Evolutionary conservation across 2,113 vertebrate genomes (phyloP).

Genomic region (Ophiodon elongatus): DNA sequence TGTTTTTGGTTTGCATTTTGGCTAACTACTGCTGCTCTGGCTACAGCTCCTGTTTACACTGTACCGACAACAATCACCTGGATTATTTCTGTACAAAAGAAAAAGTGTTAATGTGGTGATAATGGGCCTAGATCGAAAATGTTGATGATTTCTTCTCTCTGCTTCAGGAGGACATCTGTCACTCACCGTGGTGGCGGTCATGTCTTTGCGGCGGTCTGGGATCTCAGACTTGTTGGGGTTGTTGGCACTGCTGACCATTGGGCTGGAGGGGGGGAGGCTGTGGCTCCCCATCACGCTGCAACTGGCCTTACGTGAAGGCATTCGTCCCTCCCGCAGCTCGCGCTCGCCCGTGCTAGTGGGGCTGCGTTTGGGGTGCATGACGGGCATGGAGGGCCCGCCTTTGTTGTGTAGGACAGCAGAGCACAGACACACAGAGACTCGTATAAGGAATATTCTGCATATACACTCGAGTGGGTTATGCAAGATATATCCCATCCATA

Average conservation of each 20-base stretch:
- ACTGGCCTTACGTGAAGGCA: constrained; percentile 90
- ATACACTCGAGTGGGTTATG: neutral
- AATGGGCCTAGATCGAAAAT: neutral
- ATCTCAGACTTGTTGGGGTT: constrained; percentile 97
- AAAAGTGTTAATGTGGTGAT: neutral
- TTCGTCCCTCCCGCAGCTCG: constrained; percentile 90
- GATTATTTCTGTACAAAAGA: neutral
- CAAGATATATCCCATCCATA: neutral
- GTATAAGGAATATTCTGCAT: constrained; percentile 75
- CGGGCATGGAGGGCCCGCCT: constrained; percentile 92
- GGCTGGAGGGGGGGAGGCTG: constrained; percentile 92
- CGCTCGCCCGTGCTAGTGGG: constrained; percentile 90
- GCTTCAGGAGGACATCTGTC: neutral
- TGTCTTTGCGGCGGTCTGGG: constrained; percentile 93
- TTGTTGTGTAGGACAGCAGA: constrained; percentile 78
- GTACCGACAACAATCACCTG: neutral
- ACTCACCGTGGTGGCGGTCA: constrained; percentile 89
- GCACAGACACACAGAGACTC: constrained; percentile 72
- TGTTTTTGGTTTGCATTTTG: neutral
- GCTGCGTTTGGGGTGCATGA: constrained; percentile 93
- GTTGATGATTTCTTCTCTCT: neutral
- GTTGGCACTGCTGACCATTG: constrained; percentile 96
- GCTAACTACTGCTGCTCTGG: neutral
- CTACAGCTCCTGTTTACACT: neutral
- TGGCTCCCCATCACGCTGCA: constrained; percentile 89